Percentiles rank a stretch among this genome's conserved stretches.
These are phyloP conservation scores for Girardia tigrina DNA, from an alignment of 2,888 invertebrate species.

Conservation along the genomic window DNA sequence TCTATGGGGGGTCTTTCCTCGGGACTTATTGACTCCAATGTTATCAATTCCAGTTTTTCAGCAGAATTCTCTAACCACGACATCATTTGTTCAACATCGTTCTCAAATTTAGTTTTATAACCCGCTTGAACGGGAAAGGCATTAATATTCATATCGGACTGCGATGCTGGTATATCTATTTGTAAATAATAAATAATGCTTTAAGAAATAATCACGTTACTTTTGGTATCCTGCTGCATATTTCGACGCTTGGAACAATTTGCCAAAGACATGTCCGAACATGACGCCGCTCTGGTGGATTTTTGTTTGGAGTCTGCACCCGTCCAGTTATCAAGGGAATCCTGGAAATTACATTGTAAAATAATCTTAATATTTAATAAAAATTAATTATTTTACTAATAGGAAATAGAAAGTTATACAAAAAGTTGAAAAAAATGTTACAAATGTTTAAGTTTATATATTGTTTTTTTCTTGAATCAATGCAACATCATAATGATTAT, in stretches of 20 bases:
- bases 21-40: neutral
- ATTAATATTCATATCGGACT: slow-evolving; percentile 17
- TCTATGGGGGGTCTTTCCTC: neutral
- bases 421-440: too few species aligned
- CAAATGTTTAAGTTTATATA: too few species aligned
- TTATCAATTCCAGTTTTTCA: neutral
- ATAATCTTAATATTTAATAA: too few species aligned
- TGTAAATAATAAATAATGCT: neutral
- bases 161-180: neutral
- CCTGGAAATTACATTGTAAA: neutral
- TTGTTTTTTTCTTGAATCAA: too few species aligned
- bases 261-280: neutral
- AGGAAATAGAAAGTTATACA: too few species aligned
- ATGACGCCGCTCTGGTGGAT: neutral
- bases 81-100: slow-evolving; percentile 10
- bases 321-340: slow-evolving; percentile 1
- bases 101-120: slow-evolving; percentile 13
- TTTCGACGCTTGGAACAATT: slow-evolving; percentile 12
- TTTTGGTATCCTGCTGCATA: neutral
- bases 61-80: slow-evolving; percentile 4
- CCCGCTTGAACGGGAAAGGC: neutral
- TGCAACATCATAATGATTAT: too few species aligned
- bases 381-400: too few species aligned
- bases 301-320: neutral
- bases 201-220: neutral